These are phyloP conservation scores for Poecilobothrus nobilitatus DNA, from an alignment of 2,888 invertebrate species.

Conservation along the genomic window DNA sequence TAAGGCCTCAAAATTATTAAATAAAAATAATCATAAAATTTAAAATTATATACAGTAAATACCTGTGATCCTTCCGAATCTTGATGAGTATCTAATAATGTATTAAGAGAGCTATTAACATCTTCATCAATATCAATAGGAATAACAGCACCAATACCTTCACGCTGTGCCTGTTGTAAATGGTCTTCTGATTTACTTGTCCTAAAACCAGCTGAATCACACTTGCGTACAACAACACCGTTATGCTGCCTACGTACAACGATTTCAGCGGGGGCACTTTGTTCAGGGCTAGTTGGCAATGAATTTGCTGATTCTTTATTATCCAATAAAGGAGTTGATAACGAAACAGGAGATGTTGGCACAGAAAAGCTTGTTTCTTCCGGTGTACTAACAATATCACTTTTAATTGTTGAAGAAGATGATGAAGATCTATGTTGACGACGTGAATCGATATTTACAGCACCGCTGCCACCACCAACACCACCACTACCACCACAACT, in stretches of 20 bases:
- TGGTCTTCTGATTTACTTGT: constrained; percentile 90
- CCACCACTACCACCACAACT: constrained; percentile 20
- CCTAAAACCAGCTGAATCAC: constrained; percentile 62
- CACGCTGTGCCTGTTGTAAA: constrained; percentile 56
- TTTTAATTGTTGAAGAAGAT: constrained; percentile 43
- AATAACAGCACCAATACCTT: constrained; percentile 64
- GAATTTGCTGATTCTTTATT: constrained; percentile 47
- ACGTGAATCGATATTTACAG: constrained; percentile 28
- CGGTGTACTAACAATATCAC: constrained; percentile 32
- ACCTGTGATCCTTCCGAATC: constrained; percentile 48
- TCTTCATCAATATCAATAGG: constrained; percentile 90
- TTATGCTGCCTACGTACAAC: constrained; percentile 47
- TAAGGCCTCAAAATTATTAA: too few relatives aligned
- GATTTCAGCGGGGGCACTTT: constrained; percentile 33
- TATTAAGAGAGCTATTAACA: constrained; percentile 86
- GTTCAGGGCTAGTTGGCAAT: constrained; percentile 62
- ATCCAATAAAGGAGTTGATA: constrained; percentile 43
- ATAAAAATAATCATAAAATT: neutral
- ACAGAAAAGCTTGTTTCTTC: constrained; percentile 44
- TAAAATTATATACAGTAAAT: constrained; percentile 7
- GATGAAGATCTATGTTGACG: constrained; percentile 35
- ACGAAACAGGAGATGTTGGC: constrained; percentile 46
- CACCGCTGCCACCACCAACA: constrained; percentile 17
- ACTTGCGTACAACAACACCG: constrained; percentile 45
- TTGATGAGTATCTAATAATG: constrained; percentile 69